phyloP scores from a whole-genome alignment of 1,140 invertebrate genomes.

The Acromyrmex charruanus region DNA sequence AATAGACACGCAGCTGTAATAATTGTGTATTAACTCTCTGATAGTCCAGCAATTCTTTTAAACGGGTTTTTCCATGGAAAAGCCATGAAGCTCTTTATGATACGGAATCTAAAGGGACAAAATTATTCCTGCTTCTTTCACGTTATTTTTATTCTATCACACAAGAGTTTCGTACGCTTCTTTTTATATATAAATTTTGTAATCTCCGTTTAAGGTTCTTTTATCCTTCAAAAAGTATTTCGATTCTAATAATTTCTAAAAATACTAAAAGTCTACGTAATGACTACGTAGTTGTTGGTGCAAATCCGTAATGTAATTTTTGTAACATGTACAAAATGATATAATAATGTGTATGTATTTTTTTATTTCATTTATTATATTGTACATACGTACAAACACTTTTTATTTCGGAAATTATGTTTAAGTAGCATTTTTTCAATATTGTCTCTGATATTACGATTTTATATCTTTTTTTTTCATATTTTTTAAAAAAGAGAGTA shows the following conservation, averaged over 20 bases:
- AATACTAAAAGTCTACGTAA: neutral
- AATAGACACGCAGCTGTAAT: constrained; percentile 5
- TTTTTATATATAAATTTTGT: neutral
- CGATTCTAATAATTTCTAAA: neutral
- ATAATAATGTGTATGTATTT: too few species aligned
- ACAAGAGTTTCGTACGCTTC: neutral
- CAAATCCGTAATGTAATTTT: too few species aligned
- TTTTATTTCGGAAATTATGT: neutral
- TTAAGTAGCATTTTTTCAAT: neutral
- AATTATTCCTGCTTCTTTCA: neutral
- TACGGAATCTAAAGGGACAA: neutral
- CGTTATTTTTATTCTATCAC: neutral
- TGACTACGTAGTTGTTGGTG: too few species aligned
- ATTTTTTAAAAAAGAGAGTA: neutral
- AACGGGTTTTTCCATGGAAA: neutral
- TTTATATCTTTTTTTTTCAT: neutral
- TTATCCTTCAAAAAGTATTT: neutral
- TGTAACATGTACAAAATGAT: too few species aligned
- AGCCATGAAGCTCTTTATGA: neutral
- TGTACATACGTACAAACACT: too few species aligned
- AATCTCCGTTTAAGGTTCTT: neutral
- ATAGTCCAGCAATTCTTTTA: constrained; percentile 9
- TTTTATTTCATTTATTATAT: too few species aligned
- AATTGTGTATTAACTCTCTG: constrained; percentile 42
- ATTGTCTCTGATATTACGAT: neutral